These are phyloP conservation scores for Sebastes iracundus DNA, from an alignment of 2,797 vertebrate species.

Conservation along the genomic window DNA sequence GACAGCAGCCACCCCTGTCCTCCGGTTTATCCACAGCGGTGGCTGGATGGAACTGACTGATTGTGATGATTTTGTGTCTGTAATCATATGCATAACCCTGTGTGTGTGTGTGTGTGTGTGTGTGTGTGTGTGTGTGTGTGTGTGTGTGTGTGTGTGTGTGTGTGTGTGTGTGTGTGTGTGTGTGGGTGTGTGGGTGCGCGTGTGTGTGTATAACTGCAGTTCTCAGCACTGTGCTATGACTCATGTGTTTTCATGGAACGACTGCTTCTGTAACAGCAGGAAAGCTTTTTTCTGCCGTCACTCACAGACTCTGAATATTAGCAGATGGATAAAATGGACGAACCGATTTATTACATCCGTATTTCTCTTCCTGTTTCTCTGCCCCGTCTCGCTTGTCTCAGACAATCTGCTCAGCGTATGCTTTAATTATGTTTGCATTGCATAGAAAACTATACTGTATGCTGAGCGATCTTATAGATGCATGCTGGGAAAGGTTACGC, in stretches of 20 bases:
- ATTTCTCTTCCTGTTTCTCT: conserved; percentile 5
- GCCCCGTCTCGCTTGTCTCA: background rate
- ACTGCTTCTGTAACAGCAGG: conserved; percentile 34
- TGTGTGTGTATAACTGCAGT: background rate
- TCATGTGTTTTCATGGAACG: conserved; percentile 47
- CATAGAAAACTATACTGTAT: background rate
- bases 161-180: background rate
- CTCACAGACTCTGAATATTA: conserved; percentile 38
- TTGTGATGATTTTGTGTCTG: too few species aligned
- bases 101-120: background rate
- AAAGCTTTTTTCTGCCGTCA: conserved; percentile 19
- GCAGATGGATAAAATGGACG: conserved; percentile 47
- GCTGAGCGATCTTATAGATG: background rate
- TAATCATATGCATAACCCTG: background rate
- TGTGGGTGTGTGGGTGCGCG: background rate
- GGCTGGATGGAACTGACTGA: background rate
- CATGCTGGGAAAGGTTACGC: background rate
- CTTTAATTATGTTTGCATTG: conserved; percentile 18
- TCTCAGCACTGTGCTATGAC: conserved; percentile 31
- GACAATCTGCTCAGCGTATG: conserved; percentile 25
- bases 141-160: background rate
- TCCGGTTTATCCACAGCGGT: background rate
- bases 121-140: background rate
- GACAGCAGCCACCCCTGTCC: background rate
- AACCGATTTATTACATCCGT: conserved; percentile 20